Conservation (phyloP, 2,113 vertebrate genomes). For the Cairina moschata region DNA sequence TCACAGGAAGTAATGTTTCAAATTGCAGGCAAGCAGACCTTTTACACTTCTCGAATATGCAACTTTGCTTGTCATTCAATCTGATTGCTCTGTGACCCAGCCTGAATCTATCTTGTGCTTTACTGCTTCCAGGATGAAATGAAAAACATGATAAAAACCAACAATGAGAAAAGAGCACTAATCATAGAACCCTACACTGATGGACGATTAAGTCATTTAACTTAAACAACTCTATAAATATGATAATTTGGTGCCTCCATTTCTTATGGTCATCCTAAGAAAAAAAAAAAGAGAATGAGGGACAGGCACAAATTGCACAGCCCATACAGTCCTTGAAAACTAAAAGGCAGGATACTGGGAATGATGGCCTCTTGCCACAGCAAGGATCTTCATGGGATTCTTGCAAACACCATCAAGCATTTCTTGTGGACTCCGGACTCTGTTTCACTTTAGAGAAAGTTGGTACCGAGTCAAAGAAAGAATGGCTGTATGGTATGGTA, state of each 20-base stretch:
- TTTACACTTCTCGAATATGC: constrained; percentile 31
- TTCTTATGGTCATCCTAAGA: neutral
- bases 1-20: neutral
- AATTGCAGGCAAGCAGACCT: constrained; percentile 50
- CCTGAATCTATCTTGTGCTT: neutral
- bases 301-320: neutral
- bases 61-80: constrained; percentile 24
- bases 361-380: neutral
- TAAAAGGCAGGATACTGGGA: neutral
- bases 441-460: neutral
- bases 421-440: neutral
- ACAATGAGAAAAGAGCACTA: neutral
- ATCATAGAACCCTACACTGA: neutral
- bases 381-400: neutral
- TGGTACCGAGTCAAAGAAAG: neutral
- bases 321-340: neutral
- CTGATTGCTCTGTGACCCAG: constrained; percentile 37
- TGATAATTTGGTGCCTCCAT: neutral
- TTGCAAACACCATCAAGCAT: neutral
- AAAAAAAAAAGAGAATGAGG: neutral
- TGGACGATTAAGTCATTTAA: neutral
- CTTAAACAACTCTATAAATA: neutral
- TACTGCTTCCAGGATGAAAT: neutral
- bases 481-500: neutral
- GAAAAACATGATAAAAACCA: constrained; percentile 1